phyloP scores from a whole-genome alignment of 1,140 invertebrate genomes.

The Psix sp. region DNA sequence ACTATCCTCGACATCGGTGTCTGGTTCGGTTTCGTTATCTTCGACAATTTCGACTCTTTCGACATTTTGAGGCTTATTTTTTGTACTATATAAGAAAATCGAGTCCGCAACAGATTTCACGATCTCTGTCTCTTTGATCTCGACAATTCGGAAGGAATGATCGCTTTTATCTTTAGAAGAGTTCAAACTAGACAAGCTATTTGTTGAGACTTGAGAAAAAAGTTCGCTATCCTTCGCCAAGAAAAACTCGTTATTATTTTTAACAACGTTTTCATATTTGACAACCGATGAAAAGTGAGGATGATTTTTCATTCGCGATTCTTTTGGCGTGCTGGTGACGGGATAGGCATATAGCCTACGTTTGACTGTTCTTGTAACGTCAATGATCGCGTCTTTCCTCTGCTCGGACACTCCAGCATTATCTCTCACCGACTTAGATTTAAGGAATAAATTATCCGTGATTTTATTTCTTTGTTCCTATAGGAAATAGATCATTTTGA shows the following conservation, averaged over 20 bases:
- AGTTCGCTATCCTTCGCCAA: conserved; percentile 83
- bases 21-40: conserved; percentile 78
- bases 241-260: conserved; percentile 75
- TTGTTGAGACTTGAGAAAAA: conserved; percentile 82
- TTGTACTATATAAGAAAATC: conserved; percentile 68
- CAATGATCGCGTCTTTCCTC: conserved; percentile 63
- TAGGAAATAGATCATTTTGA: too few species aligned
- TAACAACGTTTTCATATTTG: too few species aligned
- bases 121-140: conserved; percentile 79
- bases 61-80: conserved; percentile 74
- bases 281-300: conserved; percentile 31
- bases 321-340: conserved; percentile 69
- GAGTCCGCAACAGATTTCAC: conserved; percentile 76
- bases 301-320: conserved; percentile 62
- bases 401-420: conserved; percentile 59
- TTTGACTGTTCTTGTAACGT: conserved; percentile 67
- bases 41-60: conserved; percentile 69
- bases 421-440: conserved; percentile 70
- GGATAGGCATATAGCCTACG: conserved; percentile 68
- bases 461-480: too few species aligned
- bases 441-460: too few species aligned
- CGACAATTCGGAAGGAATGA: conserved; percentile 77
- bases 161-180: conserved; percentile 37
- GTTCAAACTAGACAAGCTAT: conserved; percentile 60
- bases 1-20: conserved; percentile 78